Evolutionary conservation across 2,113 vertebrate genomes (phyloP), one percentile per base, ranked within the genome.

Genomic region (Scomber scombrus): DNA sequence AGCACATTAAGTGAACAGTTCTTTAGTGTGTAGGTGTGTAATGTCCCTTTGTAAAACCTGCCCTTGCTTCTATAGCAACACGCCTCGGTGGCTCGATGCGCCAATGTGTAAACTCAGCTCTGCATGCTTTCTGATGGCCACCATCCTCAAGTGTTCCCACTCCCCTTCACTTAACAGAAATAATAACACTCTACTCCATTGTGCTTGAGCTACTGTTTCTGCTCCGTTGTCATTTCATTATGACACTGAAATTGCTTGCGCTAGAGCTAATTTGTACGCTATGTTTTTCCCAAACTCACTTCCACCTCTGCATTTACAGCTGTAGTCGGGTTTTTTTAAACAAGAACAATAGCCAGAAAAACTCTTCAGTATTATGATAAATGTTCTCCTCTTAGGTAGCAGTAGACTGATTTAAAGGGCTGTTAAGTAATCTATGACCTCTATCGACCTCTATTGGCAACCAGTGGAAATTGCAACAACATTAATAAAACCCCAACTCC

Each of bases 11-110:
- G 81, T 92, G 90, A 93, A 93, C 86, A 91, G 80, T 93, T 87
- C 67, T 91, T 90, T 87, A 84, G 74, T 88, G 83, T 92, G 92
- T 93, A 89, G 91, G 89, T 92, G 91, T 93, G 89, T 92, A 83
- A 90, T 89, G 93, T 94, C 87, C 87, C 89, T 92, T 92, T 88
- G 75, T 91, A 90, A 93, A 91, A 86, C 71, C 84, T 88, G 81
- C 77, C 82, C 84, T 84, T 72, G 89, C 91, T 92, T 94, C 89
- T 92, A 90, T 90, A 92, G 92, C 86, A 91, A 90, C 92, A 90
- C 69, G 82, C 85, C 81, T 89, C 86, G 79, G 78, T 90, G 78
- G 85, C 84, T 84, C 54, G 4, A 75, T 67, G 81, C 77, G 77
- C 72, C 66, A 63, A 70, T 7, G 73, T 84, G 76, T 87, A 82